Percentiles rank a stretch among this genome's conserved stretches.
phyloP scores from a whole-genome alignment of 2,797 vertebrate species.

The Pseudochromis fuscus region DNA sequence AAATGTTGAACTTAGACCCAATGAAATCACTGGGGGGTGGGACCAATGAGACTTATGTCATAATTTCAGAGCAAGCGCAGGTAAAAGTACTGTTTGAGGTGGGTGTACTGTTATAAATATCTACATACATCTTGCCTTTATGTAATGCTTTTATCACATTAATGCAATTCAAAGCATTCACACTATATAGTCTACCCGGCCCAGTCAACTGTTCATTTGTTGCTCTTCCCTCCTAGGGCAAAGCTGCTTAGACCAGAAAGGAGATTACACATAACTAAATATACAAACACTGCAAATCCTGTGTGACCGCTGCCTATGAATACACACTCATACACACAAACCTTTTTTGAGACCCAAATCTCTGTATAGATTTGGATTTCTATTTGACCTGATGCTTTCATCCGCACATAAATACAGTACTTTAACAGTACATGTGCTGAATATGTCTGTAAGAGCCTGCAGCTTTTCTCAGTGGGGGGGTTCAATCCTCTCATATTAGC shows the following conservation, averaged over 20 bases:
- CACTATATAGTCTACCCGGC: constrained; percentile 5
- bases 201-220: constrained; percentile 64
- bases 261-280: constrained; percentile 71
- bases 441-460: constrained; percentile 41
- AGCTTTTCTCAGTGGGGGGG: constrained; percentile 48
- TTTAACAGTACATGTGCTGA: constrained; percentile 23
- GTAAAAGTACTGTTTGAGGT: no score
- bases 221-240: constrained; percentile 34
- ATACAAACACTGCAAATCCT: constrained; percentile 60
- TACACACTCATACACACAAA: constrained; percentile 30
- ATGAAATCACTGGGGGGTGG: constrained; percentile 17
- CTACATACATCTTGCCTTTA: background rate
- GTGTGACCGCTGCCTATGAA: constrained; percentile 23
- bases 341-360: constrained; percentile 42
- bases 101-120: no score
- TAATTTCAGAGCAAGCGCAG: no score
- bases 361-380: constrained; percentile 40
- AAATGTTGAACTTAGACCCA: background rate
- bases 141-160: constrained; percentile 6
- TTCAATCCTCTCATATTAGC: constrained; percentile 33
- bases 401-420: constrained; percentile 39
- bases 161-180: constrained; percentile 16
- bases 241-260: constrained; percentile 78
- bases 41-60: background rate
- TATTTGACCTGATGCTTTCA: constrained; percentile 27